A percentile compares a stretch with the other conserved stretches of the same genome.
phyloP scores from a whole-genome alignment of 2,797 vertebrate species.

The Alca torda region DNA sequence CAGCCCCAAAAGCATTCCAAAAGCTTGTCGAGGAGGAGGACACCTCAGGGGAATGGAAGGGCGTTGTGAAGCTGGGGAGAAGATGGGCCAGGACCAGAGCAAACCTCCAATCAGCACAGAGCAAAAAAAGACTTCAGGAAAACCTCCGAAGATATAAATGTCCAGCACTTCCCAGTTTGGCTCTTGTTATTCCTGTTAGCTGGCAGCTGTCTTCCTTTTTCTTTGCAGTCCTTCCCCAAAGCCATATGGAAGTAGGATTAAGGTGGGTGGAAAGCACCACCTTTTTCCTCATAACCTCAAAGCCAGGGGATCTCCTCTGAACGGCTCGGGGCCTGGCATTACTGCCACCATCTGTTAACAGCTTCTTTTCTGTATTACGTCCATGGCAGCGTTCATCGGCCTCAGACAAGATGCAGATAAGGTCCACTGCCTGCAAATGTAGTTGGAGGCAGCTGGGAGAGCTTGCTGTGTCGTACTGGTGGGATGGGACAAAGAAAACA shows the following conservation, averaged over 20 bases:
- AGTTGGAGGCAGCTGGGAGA: not conserved
- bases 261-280: slow-evolving; percentile 49
- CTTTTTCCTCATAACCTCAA: slow-evolving; percentile 45
- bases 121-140: not conserved
- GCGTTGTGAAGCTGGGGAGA: not conserved
- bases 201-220: not conserved
- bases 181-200: not conserved
- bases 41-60: not conserved
- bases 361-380: not conserved
- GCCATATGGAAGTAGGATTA: slow-evolving; percentile 46
- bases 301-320: not conserved
- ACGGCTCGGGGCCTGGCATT: not conserved
- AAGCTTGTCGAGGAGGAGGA: not conserved
- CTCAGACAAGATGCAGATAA: not conserved
- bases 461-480: not conserved
- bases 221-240: not conserved
- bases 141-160: not conserved
- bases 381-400: rapidly evolving
- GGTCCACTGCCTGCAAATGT: not conserved
- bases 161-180: not conserved
- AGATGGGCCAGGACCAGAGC: not conserved
- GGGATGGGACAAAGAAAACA: not conserved
- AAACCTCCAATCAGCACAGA: not conserved
- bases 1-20: not conserved
- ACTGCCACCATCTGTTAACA: slow-evolving; percentile 31